A percentile compares a stretch with the other conserved stretches of the same genome.
Conservation (phyloP, 2,797 vertebrate species). For the Parauchenoglanis punctatus region DNA sequence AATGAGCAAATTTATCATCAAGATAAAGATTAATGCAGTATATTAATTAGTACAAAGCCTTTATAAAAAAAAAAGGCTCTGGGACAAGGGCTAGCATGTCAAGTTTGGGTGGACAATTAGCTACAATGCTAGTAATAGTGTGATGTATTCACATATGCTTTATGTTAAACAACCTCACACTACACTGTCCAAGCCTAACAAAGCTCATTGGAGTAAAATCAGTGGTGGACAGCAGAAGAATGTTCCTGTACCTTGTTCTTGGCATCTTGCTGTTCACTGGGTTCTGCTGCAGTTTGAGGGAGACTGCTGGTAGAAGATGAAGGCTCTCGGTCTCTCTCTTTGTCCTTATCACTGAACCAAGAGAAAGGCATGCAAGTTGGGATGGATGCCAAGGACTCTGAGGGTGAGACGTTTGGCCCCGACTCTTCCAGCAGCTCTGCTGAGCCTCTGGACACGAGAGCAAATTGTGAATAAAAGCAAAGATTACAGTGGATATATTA, state of each 20-base stretch:
- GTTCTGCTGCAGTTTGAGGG: conserved; percentile 76
- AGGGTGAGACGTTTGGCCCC: conserved; percentile 84
- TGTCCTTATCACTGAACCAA: conserved; percentile 89
- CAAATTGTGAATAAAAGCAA: conserved; percentile 4
- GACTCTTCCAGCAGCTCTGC: conserved; percentile 86
- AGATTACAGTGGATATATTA: neutral
- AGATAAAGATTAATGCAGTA: neutral
- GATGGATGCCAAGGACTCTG: conserved; percentile 87
- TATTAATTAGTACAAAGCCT: neutral
- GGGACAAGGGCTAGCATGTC: neutral
- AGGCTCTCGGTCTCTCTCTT: conserved; percentile 83
- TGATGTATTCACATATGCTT: neutral
- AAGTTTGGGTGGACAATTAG: too few species aligned
- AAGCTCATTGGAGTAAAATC: neutral
- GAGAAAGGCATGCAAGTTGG: conserved; percentile 95
- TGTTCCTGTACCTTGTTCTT: conserved; percentile 80
- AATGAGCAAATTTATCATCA: conserved; percentile 1
- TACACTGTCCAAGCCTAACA: neutral
- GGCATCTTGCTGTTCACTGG: conserved; percentile 82
- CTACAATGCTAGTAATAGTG: neutral
- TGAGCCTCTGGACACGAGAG: conserved; percentile 77
- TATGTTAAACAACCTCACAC: neutral
- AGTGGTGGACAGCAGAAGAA: neutral
- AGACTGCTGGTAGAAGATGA: conserved; percentile 83
- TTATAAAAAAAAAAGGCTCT: neutral